Evolutionary conservation across 2,888 invertebrate genomes (phyloP), one percentile per base, ranked within the genome.

Genomic region (Sepioteuthis lessoniana): DNA sequence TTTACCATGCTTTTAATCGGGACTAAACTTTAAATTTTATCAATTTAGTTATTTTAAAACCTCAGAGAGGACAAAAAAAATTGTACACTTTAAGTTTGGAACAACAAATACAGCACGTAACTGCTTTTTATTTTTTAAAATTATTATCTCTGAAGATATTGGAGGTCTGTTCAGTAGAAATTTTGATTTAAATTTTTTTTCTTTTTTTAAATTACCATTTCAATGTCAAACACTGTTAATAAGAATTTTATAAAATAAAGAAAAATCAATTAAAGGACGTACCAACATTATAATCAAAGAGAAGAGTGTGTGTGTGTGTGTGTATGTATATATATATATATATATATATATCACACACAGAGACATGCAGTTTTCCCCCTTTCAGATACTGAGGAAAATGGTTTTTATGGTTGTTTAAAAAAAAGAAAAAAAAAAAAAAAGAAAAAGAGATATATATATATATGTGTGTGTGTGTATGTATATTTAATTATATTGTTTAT

Each of bases 161-260:
- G 25, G 35, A 35, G 76, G 76, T 76, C 19, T 7, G 35, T 10
- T 35, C n/a, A 16, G 19, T n/a, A 55, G 55, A 76, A n/a, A 76
- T 35, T 60, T 31, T 76, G n/a, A 76, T 76, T n/a, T n/a, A n/a
- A n/a, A 13, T 76, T 76, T 35, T 55, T 21, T 55, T 55, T 55
- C 21, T 55, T 55, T 55, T 55, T 55, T 55, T 55, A 55, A 55
- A 76, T 76, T 76, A n/a, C 35, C 76, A n/a, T 76, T 35, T 35
- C 55, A 55, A 25, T 55, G 21, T 21, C 55, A 28, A 55, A 21
- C 55, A 55, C 25, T 76, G 16, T 76, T 76, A 76, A 76, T 5
- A 76, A n/a, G 76, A 76, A 76, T 76, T 76, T 76, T 35, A n/a
- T 76, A 76, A 76, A 76, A 76, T 76, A 76, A 76, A 35, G 60